These are phyloP conservation scores for Cavia porcellus DNA, from an alignment of 2,113 vertebrate species.

Conservation along the genomic window DNA sequence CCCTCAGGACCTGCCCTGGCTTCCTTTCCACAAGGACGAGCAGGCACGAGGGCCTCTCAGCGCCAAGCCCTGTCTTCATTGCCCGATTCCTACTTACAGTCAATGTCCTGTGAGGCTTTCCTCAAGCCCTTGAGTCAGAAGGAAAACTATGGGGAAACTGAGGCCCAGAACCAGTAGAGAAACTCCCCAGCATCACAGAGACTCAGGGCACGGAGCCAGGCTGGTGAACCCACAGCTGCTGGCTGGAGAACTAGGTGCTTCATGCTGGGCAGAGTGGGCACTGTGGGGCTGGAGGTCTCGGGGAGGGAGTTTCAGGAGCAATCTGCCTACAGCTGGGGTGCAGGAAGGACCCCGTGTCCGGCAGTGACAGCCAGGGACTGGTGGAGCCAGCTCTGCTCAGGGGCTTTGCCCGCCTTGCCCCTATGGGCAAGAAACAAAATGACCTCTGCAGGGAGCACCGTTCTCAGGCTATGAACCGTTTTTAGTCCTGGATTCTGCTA, in stretches of 20 bases:
- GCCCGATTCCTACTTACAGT: background rate
- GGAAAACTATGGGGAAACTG: background rate
- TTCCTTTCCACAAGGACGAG: background rate
- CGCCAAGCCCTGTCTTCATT: background rate
- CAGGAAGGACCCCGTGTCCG: background rate
- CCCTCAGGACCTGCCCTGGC: background rate
- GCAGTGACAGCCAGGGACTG: background rate
- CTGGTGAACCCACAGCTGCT: background rate
- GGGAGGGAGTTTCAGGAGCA: background rate
- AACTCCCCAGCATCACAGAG: background rate
- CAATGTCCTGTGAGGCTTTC: background rate
- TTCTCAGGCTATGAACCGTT: background rate
- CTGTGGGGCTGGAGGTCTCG: background rate
- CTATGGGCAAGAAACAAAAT: background rate
- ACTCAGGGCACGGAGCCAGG: background rate
- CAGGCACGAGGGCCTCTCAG: background rate
- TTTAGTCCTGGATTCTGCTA: constrained; percentile 15
- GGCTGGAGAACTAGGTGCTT: background rate
- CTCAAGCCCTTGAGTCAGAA: background rate
- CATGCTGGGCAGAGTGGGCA: background rate
- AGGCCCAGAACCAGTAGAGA: background rate
- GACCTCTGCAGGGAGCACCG: background rate
- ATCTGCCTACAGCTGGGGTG: background rate
- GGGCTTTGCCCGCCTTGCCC: too few relatives aligned
- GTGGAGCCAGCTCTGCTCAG: background rate